Evolutionary conservation across 2,113 vertebrate species (phyloP), one percentile per base, ranked within the genome.

Genomic region (Istiophorus platypterus): DNA sequence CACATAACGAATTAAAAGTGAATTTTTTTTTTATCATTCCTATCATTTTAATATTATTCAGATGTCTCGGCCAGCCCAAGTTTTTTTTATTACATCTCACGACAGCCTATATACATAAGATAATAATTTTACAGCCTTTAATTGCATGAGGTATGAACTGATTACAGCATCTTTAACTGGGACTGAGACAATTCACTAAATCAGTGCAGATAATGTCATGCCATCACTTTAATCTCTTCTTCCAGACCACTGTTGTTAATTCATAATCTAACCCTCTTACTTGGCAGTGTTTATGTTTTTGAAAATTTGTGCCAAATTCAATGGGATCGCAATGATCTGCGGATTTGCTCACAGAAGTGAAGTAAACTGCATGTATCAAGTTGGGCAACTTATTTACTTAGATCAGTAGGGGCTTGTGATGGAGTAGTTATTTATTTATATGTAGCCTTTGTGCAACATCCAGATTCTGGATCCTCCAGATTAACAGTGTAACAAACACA

Each of bases 131-230:
- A 65, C 11, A 45, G 31, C 22, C 24, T 62, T 37, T 39, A 66
- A 56, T 8, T 10, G n/a, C 37, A 29, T 5, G 37, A 52, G 42
- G 57, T 29, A 66, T 72, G 37, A 71, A 52, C 18, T 59, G 24
- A 6, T 74, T 34, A 24, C 29, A 59, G 51, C 47, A 27, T 78
- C 56, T 78, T 65, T 47, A 29, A 59, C 68, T 34, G 8, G 34
- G 66, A 72, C 59, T 5, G 54, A 72, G 66, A 62, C 47, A 47
- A n/a, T 79, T 78, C 62, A 37, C 27, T 63, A 24, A 65, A 76
- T 62, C 67, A 66, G 39, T 3, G 41, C 41, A 81, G 54, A 57
- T 70, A 26, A 81, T 66, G 57, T 39, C 39, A 41, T 2, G 10
- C 22, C 68, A 31, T 64, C 34, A 18, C 42, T 66, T 63, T 51